Base-by-base conservation (phyloP, 2,888 invertebrate genomes). In the Eupeodes luniger region DNA sequence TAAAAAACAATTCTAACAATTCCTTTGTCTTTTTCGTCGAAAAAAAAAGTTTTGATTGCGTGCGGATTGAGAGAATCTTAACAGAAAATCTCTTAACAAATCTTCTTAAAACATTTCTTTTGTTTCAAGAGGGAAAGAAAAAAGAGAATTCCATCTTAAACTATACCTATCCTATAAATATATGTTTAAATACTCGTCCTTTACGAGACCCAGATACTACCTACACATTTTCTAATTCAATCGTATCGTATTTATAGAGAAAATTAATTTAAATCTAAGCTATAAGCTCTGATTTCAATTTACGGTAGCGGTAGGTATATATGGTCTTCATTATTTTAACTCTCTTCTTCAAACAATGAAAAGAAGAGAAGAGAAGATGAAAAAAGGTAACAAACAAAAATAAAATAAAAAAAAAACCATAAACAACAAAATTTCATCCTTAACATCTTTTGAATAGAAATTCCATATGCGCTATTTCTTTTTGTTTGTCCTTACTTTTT, bases 41-140 rank as follows among this genome's bases (percentile, higher is more conserved):
- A 55, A 76, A 87, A 27, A 49, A 51, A 51, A 86, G 69, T 87
- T 87, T 87, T 80, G 80, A 87, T 84, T 84, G 83, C 87, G 83
- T 87, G 80, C 74, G 72, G 72, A 81, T 77, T 79, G 78, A 61
- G 78, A 53, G 62, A 86, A 66, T 70, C 75, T 64, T 76, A 27
- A 61, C 27, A 62, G 57, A 59, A 75, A 80, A 72, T 66, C 69
- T 76, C 59, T 62, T 47, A 72, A 53, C 66, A 74, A 80, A 76
- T 76, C 79, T 87, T 47, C 76, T 76, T 80, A 70, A 40, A 40
- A 61, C 51, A 66, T 66, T 47, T 79, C 75, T 59, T 59, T 64
- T 53, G 40, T 53, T 76, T 53, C 11, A 49, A 69, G 12, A 44
- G 16, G 27, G 19, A n/a, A 40, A 40, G 1, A 9, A 40, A 9